Base-by-base conservation (phyloP, 2,888 invertebrate genomes). In the Diarsia rubi region DNA sequence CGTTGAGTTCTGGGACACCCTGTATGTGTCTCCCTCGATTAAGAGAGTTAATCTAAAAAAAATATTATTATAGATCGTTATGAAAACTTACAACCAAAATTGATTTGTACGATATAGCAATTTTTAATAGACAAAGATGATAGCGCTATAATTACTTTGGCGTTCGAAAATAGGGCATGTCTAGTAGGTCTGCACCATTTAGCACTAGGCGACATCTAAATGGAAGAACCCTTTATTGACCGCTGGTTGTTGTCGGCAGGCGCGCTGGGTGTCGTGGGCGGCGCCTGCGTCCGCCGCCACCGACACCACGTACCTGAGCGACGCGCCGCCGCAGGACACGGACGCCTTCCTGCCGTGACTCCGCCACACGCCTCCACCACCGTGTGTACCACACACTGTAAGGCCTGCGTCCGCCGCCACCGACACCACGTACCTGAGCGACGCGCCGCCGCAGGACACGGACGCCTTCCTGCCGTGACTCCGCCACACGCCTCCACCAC, bases 261-360 rank as follows among this genome's bases (percentile, higher is more conserved):
- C 93, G 52, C 93, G 93, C 64, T 93, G 94, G 93, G 91, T 91
- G 82, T 93, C 94, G 69, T 94, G 93, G 93, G 92, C 90, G 42
- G 93, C 93, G 79, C 93, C 93, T 31, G 89, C 93, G 63, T 94
- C 94, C 45, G 90, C 92, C 71, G 86, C 89, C 86, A 89, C 90
- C 21, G 90, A 94, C 90, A 92, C 93, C 75, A 95, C 95, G 54
- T 93, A 94, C 91, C 91, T 95, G 80, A 95, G 95, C 54, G 95
- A 92, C 79, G 91, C 89, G 71, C 81, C 88, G 76, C 68, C 86
- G 73, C 90, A 91, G 65, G 92, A 94, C 81, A 86, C 88, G 49
- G 93, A 93, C 88, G 89, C 92, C 69, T 88, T 89, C 85, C 82
- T 90, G 80, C 86, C 71, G n/a, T 71, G 52, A 71, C n/a, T 37